Base-by-base conservation (phyloP, 2,888 invertebrate genomes). In the Pyrrhia umbra region DNA sequence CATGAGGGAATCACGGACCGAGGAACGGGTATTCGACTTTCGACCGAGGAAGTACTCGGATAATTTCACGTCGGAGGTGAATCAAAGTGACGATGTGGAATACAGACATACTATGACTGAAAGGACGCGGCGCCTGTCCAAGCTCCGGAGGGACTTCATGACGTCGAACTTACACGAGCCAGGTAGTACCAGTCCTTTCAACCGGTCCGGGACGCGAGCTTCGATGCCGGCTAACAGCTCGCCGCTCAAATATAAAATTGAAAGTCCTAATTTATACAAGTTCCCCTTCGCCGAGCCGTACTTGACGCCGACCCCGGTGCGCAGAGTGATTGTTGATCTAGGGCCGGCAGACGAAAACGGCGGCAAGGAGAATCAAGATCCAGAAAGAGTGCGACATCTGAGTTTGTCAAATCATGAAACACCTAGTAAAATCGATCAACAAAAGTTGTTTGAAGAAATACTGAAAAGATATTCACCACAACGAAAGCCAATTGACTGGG, bases 261-360 rank as follows among this genome's bases (percentile, higher is more conserved):
- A 92, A 80, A 94, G 93, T 77, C 93, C 93, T 18, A 95, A 93
- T 80, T 82, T 95, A 68, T 92, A 90, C 81, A 95, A 95, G 84
- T 95, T 95, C 68, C 95, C 95, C 20, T 95, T 95, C 75, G 94
- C 95, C 46, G 95, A 95, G 70, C 95, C 95, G 27, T 95, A 92
- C 66, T 81, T 89, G 13, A 93, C 95, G n/a, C 95, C 95, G 30
- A 90, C 93, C 15, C 91, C 94, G n/a, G 86, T 85, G 30, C 90
- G 95, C 4, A 86, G 85, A 71, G 87, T 94, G 15, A 62, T 90
- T 25, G 83, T 95, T 5, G 90, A 93, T 65, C 79, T 94, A 8
- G 92, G 89, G 13, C 76, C 90, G 0, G 63, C 86, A 6, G 89
- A 84, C 37, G 87, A 89, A 25, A n/a, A 16, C 25, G 86, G 85